phyloP scores from a whole-genome alignment of 2,113 vertebrate genomes.

The Misgurnus mizolepis region DNA sequence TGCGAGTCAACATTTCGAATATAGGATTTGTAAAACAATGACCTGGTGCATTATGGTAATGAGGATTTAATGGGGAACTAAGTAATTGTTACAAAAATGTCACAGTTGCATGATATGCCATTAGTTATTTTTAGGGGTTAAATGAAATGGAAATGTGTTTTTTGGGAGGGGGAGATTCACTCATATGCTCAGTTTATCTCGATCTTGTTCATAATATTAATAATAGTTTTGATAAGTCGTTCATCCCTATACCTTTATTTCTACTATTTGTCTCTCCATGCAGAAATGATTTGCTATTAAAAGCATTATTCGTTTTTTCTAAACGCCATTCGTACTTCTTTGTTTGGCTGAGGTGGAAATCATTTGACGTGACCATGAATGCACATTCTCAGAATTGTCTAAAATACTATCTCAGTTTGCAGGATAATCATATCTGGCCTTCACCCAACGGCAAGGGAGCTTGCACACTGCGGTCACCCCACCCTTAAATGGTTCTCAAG shows the following conservation, averaged over 20 bases:
- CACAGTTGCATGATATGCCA: no score
- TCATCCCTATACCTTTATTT: background rate
- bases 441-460: background rate
- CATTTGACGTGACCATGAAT: background rate
- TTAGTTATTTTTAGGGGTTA: no score
- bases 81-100: no score
- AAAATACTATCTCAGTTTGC: background rate
- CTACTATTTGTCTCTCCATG: background rate
- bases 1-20: no score
- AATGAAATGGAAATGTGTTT: no score
- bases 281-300: background rate
- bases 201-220: no score
- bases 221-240: background rate
- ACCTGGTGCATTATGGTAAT: no score
- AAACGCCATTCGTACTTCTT: background rate
- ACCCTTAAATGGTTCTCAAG: slow-evolving; percentile 7
- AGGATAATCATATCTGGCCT: background rate
- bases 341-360: background rate
- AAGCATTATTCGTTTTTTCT: background rate
- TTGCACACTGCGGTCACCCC: background rate
- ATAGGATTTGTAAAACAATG: no score
- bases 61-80: no score
- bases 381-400: background rate
- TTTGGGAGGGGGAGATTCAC: background rate
- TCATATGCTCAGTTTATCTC: background rate